These are phyloP conservation scores for Apocrypta bakeri DNA, from an alignment of 1,140 invertebrate genomes.

Conservation along the genomic window DNA sequence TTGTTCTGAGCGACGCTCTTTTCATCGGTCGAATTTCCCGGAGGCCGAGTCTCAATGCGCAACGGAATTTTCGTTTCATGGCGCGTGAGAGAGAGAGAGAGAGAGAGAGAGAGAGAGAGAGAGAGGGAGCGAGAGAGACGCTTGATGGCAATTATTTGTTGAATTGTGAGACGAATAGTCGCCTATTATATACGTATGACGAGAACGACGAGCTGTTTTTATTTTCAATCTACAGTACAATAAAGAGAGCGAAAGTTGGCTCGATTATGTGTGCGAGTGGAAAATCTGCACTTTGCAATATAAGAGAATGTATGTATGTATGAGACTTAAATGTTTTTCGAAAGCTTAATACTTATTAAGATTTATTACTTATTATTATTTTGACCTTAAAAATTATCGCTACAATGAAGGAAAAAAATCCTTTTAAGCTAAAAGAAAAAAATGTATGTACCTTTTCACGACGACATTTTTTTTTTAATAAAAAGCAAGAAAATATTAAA, in stretches of 20 bases:
- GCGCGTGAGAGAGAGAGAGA: not conserved
- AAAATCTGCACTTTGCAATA: slow-evolving; percentile 14
- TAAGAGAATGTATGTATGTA: too few species aligned
- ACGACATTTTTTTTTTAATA: too few species aligned
- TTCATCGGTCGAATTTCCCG: slow-evolving; percentile 25
- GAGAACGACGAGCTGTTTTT: not conserved
- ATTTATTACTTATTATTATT: too few species aligned
- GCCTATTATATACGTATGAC: not conserved
- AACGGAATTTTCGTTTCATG: slow-evolving; percentile 20
- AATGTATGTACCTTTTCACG: too few species aligned
- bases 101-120: too few species aligned
- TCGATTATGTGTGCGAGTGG: not conserved
- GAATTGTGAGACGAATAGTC: not conserved
- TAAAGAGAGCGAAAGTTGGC: not conserved
- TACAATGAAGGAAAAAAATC: too few species aligned
- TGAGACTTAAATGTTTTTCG: not conserved
- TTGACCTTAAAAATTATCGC: too few species aligned
- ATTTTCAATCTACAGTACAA: not conserved
- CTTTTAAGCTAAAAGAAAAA: too few species aligned
- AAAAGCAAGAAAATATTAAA: too few species aligned
- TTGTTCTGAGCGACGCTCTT: not conserved
- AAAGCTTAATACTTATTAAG: too few species aligned
- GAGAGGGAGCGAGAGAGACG: too few species aligned
- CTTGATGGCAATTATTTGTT: slow-evolving; percentile 32
- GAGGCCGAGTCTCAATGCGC: not conserved